phyloP scores from a whole-genome alignment of 2,797 vertebrate genomes.

The Pseudochirops cupreus region DNA sequence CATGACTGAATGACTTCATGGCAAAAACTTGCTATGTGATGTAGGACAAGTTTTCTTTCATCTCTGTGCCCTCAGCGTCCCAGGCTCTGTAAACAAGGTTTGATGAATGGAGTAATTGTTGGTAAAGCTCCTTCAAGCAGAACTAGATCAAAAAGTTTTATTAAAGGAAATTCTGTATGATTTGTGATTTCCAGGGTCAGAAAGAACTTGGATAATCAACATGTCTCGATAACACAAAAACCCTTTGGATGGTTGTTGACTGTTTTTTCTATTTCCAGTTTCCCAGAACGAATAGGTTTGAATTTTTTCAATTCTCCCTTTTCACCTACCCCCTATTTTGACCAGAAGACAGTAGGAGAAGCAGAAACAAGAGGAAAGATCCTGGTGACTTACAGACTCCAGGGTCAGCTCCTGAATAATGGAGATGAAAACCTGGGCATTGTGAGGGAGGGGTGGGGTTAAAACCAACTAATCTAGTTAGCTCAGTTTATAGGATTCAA shows the following conservation, averaged over 20 bases:
- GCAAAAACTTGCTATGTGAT: neutral
- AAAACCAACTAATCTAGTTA: too few relatives aligned
- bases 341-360: neutral
- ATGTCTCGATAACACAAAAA: neutral
- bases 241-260: neutral
- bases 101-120: neutral
- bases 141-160: neutral
- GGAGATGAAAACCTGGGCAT: neutral
- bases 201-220: neutral
- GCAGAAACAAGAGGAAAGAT: neutral
- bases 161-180: neutral
- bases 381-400: neutral
- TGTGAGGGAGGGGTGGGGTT: neutral
- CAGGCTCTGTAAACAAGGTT: neutral
- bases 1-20: neutral
- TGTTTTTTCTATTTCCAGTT: neutral
- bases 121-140: neutral
- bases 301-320: neutral
- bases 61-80: neutral
- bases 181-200: neutral
- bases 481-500: neutral
- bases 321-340: neutral
- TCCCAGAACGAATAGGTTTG: neutral
- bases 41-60: neutral
- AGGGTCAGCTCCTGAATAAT: neutral